A percentile compares a stretch with the other conserved stretches of the same genome.
These are phyloP conservation scores for Chascanopsetta lugubris DNA, from an alignment of 2,113 vertebrate species.

Conservation along the genomic window DNA sequence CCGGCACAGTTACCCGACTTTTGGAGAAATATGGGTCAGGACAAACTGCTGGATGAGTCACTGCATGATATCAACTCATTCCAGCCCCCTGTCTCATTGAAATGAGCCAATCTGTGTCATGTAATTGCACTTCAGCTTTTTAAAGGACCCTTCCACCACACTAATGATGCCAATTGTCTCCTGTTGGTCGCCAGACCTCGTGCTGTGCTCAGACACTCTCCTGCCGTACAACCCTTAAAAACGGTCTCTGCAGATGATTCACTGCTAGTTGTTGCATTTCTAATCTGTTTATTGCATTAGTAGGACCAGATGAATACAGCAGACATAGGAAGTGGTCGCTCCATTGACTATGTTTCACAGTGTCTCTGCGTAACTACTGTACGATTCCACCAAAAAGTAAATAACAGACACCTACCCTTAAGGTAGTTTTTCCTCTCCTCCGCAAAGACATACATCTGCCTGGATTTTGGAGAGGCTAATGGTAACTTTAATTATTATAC, in stretches of 20 bases:
- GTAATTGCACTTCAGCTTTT: slow-evolving; percentile 51
- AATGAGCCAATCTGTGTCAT: slow-evolving; percentile 48
- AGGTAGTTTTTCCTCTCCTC: slow-evolving; percentile 56
- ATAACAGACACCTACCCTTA: slow-evolving; percentile 59
- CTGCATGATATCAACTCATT: slow-evolving; percentile 51
- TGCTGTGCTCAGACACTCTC: slow-evolving; percentile 29
- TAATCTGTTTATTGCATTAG: background rate
- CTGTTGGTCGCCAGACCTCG: slow-evolving; percentile 18
- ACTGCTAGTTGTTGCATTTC: background rate
- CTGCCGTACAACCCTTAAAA: slow-evolving; percentile 12
- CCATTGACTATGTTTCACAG: background rate
- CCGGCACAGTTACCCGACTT: slow-evolving; percentile 49
- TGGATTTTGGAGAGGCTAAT: slow-evolving; percentile 58
- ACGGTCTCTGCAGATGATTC: background rate
- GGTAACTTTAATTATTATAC: slow-evolving; percentile 64
- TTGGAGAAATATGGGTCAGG: slow-evolving; percentile 58
- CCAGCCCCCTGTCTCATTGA: slow-evolving; percentile 36
- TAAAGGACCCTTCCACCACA: background rate
- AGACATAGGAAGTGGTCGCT: background rate
- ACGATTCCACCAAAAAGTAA: slow-evolving; percentile 36
- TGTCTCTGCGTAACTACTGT: slow-evolving; percentile 19
- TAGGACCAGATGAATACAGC: background rate
- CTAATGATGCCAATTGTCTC: slow-evolving; percentile 39
- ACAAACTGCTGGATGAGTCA: slow-evolving; percentile 42
- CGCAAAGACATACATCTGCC: slow-evolving; percentile 68